phyloP scores from a whole-genome alignment of 2,113 vertebrate genomes.

The Daubentonia madagascariensis region DNA sequence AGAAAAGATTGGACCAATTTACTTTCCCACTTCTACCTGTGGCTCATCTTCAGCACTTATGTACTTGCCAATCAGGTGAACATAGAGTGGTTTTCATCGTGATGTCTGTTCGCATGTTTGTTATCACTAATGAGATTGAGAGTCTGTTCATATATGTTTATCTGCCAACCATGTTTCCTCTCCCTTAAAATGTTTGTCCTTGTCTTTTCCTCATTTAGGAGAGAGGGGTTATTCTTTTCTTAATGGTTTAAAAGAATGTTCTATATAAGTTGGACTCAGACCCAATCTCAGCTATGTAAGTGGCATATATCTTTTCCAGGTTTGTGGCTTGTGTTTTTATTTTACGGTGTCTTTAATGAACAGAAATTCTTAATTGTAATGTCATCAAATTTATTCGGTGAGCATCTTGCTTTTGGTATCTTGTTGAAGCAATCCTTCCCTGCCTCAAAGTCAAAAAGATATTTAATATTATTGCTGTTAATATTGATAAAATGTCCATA shows the following conservation, averaged over 20 bases:
- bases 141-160: neutral
- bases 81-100: rapidly evolving
- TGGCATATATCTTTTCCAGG: neutral
- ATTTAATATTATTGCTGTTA: no score
- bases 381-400: neutral
- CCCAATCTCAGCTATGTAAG: neutral
- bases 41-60: neutral
- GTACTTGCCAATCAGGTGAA: neutral
- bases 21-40: neutral
- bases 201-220: neutral
- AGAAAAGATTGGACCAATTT: no score
- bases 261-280: no score
- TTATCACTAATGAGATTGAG: neutral
- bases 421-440: neutral
- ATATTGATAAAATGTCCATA: neutral
- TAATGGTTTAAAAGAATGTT: neutral
- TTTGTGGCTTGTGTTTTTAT: neutral
- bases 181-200: neutral
- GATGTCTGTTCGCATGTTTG: no score
- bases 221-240: neutral
- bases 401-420: neutral
- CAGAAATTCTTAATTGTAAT: neutral
- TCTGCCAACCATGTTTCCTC: neutral
- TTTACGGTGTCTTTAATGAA: neutral
- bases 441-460: neutral